These are phyloP conservation scores for Scrobipalpa atriplicella DNA, from an alignment of 2,888 invertebrate species.

Conservation along the genomic window DNA sequence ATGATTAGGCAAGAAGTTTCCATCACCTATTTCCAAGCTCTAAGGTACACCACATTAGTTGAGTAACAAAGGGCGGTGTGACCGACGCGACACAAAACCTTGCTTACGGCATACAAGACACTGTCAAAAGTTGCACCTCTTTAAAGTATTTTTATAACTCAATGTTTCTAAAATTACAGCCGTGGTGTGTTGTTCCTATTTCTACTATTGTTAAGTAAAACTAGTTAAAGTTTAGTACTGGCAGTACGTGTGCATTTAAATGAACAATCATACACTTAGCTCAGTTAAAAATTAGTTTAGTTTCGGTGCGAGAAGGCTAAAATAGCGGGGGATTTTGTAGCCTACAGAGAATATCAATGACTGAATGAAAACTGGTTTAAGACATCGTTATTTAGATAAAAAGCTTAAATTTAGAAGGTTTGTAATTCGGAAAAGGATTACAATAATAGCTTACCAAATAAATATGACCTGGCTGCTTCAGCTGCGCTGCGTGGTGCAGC, in stretches of 20 bases:
- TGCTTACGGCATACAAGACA: slow-evolving; percentile 39
- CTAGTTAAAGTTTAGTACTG: too few species aligned
- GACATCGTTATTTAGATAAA: too few species aligned
- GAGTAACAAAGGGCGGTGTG: slow-evolving; percentile 68
- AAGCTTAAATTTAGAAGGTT: not conserved
- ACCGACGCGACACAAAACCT: slow-evolving; percentile 35
- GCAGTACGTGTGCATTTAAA: not conserved
- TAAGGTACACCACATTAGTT: slow-evolving; percentile 63
- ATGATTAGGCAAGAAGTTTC: too few species aligned
- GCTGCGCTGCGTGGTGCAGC: too few species aligned
- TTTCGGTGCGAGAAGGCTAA: too few species aligned
- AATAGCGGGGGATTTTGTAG: too few species aligned
- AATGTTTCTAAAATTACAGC: slow-evolving; percentile 35
- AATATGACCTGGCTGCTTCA: too few species aligned
- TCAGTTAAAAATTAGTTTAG: not conserved
- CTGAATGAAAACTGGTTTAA: too few species aligned
- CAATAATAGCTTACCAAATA: too few species aligned
- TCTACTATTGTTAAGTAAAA: too few species aligned
- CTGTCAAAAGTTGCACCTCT: slow-evolving; percentile 39
- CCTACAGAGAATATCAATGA: too few species aligned
- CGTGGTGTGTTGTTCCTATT: not conserved
- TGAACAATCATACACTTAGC: not conserved
- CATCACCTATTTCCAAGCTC: slow-evolving; percentile 51
- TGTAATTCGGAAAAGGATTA: not conserved
- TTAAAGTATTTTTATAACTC: slow-evolving; percentile 41